Conservation (phyloP, 2,888 invertebrate genomes). For the Oscheius myriophilus region DNA sequence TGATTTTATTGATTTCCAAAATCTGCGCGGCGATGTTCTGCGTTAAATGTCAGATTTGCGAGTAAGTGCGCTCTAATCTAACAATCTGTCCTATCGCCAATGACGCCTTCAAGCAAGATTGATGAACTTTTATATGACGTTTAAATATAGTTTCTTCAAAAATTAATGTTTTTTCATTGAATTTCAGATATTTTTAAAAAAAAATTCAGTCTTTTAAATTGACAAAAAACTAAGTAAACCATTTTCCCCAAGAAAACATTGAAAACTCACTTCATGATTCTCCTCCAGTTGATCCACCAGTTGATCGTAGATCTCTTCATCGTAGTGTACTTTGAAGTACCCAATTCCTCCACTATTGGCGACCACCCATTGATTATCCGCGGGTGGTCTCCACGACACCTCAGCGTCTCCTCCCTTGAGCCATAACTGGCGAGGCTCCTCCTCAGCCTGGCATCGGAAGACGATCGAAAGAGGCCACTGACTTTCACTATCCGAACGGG, state of each 20-base stretch:
- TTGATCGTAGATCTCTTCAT: conserved; percentile 42
- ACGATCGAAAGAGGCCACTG: conserved; percentile 61
- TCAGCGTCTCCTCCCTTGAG: conserved; percentile 35
- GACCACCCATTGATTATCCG: conserved; percentile 47
- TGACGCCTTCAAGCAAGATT: no score
- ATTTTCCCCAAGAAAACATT: not conserved
- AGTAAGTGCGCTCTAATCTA: no score
- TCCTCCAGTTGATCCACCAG: conserved; percentile 42
- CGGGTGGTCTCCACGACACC: conserved; percentile 14
- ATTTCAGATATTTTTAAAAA: no score
- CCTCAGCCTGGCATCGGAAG: conserved; percentile 35
- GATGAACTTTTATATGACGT: no score
- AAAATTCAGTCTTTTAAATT: no score
- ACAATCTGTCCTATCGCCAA: no score
- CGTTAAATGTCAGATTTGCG: no score
- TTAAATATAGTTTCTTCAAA: no score
- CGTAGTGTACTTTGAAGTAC: conserved; percentile 60
- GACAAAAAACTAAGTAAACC: no score
- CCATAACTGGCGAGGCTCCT: conserved; percentile 42
- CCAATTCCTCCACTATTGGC: conserved; percentile 60
- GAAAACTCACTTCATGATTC: conserved; percentile 43
- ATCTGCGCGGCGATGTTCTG: no score
- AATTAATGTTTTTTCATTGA: no score
- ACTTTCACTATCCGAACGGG: conserved; percentile 32
- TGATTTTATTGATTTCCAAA: no score